Base-by-base conservation (phyloP, 2,888 invertebrate genomes). In the Tenthredo mesomela region DNA sequence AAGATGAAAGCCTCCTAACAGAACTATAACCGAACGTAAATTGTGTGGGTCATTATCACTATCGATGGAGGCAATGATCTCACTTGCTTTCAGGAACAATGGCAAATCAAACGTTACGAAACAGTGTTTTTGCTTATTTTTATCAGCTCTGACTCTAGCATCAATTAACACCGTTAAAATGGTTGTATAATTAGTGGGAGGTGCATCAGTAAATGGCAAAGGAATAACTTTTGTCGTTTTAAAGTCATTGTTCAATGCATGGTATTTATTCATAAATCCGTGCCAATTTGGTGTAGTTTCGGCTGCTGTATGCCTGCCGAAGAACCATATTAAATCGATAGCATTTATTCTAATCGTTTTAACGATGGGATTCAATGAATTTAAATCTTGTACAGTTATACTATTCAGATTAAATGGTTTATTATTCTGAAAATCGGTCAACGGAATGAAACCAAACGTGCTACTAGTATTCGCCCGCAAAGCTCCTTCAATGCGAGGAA, bases 1-100 rank as follows among this genome's bases (percentile, higher is more conserved):
- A 43, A 89, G 71, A 86, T 92, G 91, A 86, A 92, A 92, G 58
- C 90, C 89, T 10, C 91, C 91, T 75, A 92, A 87, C 85, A 90
- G 86, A 73, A 89, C 88, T 75, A 88, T 85, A 40, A 90, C 82
- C 40, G 85, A 85, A 21, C 84, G 70, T 21, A 88, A 58, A 87
- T 88, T 87, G 84, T 88, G 84, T 15, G 86, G 85, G 86, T 88
- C 88, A 88, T 88, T 87, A 43, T 86, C 85, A 73, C 84, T 75
- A 86, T 89, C 88, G 78, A 87, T 86, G 75, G 83, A 87, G 67
- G 88, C 87, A 58, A 89, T 84, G 80, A 90, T 89, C 87, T 89
- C 89, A 86, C 88, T 85, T 84, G 90, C 89, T 88, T 91, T 91
- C 54, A 86, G 84, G 85, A 88, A 92, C 78, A 91, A 88, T 33